Conservation (phyloP, 2,888 invertebrate genomes). For the Epistrophe eligans region DNA sequence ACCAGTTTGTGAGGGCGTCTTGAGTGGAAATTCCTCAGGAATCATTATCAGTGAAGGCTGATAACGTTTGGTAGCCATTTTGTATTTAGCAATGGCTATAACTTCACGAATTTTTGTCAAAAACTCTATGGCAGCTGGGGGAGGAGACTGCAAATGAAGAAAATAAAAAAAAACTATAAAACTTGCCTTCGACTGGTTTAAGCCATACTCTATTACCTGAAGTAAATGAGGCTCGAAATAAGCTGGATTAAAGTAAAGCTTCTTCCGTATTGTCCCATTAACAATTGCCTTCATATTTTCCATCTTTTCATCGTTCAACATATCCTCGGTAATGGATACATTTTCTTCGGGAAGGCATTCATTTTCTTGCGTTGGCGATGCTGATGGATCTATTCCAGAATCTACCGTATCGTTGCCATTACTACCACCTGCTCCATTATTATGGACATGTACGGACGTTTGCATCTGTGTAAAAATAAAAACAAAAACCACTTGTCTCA, state of each 20-base stretch:
- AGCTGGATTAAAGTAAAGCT: conserved; percentile 95
- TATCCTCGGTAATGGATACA: conserved; percentile 93
- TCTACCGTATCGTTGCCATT: conserved; percentile 71
- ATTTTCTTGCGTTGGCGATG: conserved; percentile 83
- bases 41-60: conserved; percentile 91
- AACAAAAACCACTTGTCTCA: conserved; percentile 21
- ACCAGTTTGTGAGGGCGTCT: conserved; percentile 84
- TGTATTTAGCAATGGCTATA: conserved; percentile 94
- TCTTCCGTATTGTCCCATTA: conserved; percentile 89
- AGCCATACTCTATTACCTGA: conserved; percentile 86
- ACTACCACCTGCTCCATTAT: conserved; percentile 77
- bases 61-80: conserved; percentile 92
- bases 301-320: conserved; percentile 87
- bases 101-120: conserved; percentile 95
- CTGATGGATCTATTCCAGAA: conserved; percentile 78
- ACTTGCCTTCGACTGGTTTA: not conserved
- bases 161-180: not conserved
- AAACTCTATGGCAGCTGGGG: conserved; percentile 95
- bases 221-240: conserved; percentile 95
- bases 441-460: conserved; percentile 90
- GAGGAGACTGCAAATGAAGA: conserved; percentile 92
- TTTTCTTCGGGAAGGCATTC: conserved; percentile 93
- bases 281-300: conserved; percentile 87
- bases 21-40: conserved; percentile 88
- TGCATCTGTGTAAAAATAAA: conserved; percentile 82